Evolutionary conservation across 1,140 invertebrate genomes (phyloP), one percentile per base, ranked within the genome.

Genomic region (Cydia strobilella): DNA sequence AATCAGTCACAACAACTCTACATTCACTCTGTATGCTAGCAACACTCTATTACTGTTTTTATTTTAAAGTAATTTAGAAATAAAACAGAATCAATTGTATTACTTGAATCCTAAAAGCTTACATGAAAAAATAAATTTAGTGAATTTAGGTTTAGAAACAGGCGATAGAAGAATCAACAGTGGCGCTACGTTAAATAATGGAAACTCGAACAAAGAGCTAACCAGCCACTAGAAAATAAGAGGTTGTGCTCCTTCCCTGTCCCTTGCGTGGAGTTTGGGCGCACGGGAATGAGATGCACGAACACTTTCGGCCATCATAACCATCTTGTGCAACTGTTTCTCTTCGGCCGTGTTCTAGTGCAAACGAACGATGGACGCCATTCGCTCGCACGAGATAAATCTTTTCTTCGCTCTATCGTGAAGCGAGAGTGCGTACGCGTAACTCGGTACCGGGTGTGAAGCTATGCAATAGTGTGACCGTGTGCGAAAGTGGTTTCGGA

Each of bases 261-360:
- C 88, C 66, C 77, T 80, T 79, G 73, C 75, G 73, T 71, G 73
- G 69, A 74, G 66, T 75, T 74, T 39, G 72, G 71, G 23, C 35
- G 71, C 74, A 86, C 78, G 85, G 73, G 85, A 93, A 85, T 74
- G 87, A 84, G 90, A 93, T 76, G 80, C 78, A 77, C 69, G 79
- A 82, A 79, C 79, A 88, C 85, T 88, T 90, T 89, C 87, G 84
- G 87, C 89, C 90, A 90, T 93, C 86, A 90, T 90, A 90, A 91
- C 89, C 90, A 92, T 93, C 89, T 93, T 89, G 87, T 92, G 91
- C 91, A 93, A 92, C 89, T 93, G 89, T 93, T 93, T 93, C 90
- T 91, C 85, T 86, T 90, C 89, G 89, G 86, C 84, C 88, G 87
- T 92, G 89, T 90, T 88, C 90, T 91, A 90, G 86, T 91, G 88